Conservation (phyloP, 1,140 invertebrate genomes). For the Thaumatotibia leucotreta region DNA sequence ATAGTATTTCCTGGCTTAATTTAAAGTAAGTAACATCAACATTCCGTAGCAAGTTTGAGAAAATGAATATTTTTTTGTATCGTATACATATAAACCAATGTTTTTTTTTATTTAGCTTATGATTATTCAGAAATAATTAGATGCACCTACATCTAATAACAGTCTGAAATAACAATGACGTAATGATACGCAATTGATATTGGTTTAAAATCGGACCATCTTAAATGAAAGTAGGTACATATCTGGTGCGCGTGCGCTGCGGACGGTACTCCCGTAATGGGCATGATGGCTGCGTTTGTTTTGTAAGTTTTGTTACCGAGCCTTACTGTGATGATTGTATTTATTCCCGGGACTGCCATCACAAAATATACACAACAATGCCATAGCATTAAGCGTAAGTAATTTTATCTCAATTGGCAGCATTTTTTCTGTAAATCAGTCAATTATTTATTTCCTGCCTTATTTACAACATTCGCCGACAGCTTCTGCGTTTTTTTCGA, state of each 20-base stretch:
- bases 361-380: neutral
- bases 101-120: too few relatives aligned
- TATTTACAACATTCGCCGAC: neutral
- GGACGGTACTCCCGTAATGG: neutral
- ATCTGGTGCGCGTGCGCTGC: neutral
- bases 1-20: too few relatives aligned
- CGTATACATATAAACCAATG: too few relatives aligned
- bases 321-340: neutral
- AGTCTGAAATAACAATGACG: too few relatives aligned
- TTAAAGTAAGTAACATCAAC: too few relatives aligned
- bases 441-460: conserved; percentile 6
- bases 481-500: conserved; percentile 8
- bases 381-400: neutral
- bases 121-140: too few relatives aligned
- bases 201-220: too few relatives aligned
- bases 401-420: conserved; percentile 7
- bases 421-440: conserved; percentile 1
- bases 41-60: too few relatives aligned
- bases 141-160: too few relatives aligned
- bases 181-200: too few relatives aligned
- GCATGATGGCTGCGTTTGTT: conserved; percentile 8
- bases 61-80: too few relatives aligned
- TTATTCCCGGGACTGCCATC: conserved; percentile 2
- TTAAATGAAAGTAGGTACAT: neutral
- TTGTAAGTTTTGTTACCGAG: conserved; percentile 18